Percentiles rank a stretch among this genome's conserved stretches.
These are phyloP conservation scores for Neuroterus valhalla DNA, from an alignment of 1,140 invertebrate species.

Conservation along the genomic window DNA sequence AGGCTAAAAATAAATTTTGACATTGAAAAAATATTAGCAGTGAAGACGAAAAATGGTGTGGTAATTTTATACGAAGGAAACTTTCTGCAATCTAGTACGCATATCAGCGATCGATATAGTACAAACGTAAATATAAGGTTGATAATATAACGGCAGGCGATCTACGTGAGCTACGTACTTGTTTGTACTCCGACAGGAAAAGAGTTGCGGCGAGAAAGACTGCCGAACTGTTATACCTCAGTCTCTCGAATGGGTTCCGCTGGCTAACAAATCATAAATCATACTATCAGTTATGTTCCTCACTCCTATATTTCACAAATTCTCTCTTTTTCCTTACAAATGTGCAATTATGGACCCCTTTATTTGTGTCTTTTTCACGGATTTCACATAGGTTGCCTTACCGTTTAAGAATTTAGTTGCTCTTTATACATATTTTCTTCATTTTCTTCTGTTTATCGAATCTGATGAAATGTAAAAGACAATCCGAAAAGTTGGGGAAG, in stretches of 20 bases:
- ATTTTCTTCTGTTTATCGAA: constrained; percentile 40
- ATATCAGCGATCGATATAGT: constrained; percentile 48
- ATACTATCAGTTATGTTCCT: constrained; percentile 71
- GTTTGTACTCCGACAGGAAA: constrained; percentile 79
- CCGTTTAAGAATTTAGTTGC: neutral
- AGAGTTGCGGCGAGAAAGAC: constrained; percentile 73
- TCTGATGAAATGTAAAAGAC: too few relatives aligned
- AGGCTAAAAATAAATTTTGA: too few relatives aligned
- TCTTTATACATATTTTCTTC: constrained; percentile 41
- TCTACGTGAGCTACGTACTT: constrained; percentile 78
- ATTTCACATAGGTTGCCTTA: neutral
- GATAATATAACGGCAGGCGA: constrained; percentile 70
- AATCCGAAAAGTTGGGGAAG: too few relatives aligned
- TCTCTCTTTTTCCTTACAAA: constrained; percentile 45
- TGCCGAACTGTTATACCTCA: constrained; percentile 76
- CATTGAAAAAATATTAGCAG: too few relatives aligned
- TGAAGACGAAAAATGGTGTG: too few relatives aligned
- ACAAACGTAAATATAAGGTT: constrained; percentile 63
- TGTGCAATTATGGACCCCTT: constrained; percentile 36
- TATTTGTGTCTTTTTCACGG: constrained; percentile 38
- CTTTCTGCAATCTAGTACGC: constrained; percentile 43
- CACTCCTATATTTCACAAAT: constrained; percentile 41
- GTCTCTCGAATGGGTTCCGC: constrained; percentile 84
- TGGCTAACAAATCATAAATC: constrained; percentile 80
- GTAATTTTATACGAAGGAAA: constrained; percentile 37